Evolutionary conservation across 2,797 vertebrate genomes (phyloP).

Genomic region (Lepilemur septentrionalis): DNA sequence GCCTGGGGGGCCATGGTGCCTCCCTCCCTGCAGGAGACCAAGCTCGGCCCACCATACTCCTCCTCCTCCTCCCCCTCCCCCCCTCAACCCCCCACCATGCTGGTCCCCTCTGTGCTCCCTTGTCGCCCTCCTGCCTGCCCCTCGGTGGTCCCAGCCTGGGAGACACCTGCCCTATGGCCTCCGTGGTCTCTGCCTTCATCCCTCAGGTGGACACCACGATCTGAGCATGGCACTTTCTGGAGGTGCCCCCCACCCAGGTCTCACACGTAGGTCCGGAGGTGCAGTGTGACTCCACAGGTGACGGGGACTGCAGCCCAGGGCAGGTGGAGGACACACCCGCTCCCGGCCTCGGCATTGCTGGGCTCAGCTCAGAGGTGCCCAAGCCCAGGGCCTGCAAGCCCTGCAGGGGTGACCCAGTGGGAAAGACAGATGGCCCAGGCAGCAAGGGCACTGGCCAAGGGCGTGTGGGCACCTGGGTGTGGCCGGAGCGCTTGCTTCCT

Average conservation of each 20-base stretch:
- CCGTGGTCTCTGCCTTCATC: background rate
- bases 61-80: background rate
- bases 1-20: background rate
- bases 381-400: fast-evolving
- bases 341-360: fast-evolving
- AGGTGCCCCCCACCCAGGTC: background rate
- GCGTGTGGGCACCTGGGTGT: background rate
- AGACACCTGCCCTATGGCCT: background rate
- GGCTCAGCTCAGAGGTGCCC: fast-evolving
- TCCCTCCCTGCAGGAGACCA: background rate
- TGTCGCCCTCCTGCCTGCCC: background rate
- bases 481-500: fast-evolving
- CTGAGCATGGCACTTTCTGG: fast-evolving
- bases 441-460: background rate
- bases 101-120: fast-evolving
- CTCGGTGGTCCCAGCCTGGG: background rate
- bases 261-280: background rate
- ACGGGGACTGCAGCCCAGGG: background rate
- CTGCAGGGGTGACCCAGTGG: fast-evolving
- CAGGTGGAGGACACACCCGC: background rate
- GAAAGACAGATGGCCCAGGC: background rate
- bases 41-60: background rate
- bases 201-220: background rate
- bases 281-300: fast-evolving
- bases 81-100: background rate